Evolutionary conservation across 2,113 vertebrate species (phyloP).

Genomic region (Illadopsis cleaveri): DNA sequence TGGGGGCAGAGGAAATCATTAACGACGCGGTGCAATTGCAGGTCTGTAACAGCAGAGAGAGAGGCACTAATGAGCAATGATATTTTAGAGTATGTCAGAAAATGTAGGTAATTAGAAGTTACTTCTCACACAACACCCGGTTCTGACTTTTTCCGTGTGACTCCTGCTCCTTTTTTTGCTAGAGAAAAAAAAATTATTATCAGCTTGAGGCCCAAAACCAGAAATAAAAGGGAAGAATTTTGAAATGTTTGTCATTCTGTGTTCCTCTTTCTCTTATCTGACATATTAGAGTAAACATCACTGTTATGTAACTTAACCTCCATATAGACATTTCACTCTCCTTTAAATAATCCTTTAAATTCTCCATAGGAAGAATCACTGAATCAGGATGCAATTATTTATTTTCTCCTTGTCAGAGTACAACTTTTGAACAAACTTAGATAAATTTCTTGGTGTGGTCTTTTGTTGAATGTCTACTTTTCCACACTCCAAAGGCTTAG

Average conservation of each 20-base stretch:
- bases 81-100: neutral
- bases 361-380: neutral
- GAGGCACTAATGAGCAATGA: neutral
- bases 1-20: neutral
- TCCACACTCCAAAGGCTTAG: neutral
- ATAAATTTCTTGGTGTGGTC: neutral
- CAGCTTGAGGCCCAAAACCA: neutral
- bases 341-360: neutral
- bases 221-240: neutral
- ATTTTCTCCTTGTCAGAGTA: neutral
- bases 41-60: neutral
- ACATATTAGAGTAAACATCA: neutral
- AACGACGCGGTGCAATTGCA: neutral
- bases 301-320: neutral
- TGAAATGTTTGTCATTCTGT: neutral
- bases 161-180: neutral
- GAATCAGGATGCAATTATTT: neutral
- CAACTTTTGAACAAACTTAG: neutral
- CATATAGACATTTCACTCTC: neutral
- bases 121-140: neutral
- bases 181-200: neutral
- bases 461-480: neutral
- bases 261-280: conserved; percentile 24
- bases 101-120: neutral
- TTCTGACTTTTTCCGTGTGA: neutral